Evolutionary conservation across 2,888 invertebrate genomes (phyloP), one percentile per base, ranked within the genome.

Genomic region (Drosophila sordidula): DNA sequence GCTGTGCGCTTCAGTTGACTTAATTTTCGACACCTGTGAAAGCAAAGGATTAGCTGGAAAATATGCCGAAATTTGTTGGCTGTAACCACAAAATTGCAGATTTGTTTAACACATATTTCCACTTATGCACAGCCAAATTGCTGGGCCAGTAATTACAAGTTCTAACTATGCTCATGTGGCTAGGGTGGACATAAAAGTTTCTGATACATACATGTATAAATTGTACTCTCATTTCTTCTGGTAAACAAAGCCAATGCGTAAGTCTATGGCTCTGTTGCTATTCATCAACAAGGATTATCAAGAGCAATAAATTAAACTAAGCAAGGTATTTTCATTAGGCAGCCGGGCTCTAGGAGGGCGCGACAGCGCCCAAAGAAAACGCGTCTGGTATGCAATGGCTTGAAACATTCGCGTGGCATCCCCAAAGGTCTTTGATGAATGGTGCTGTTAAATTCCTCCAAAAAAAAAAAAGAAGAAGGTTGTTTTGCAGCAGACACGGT

Each of bases 211-310:
- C 18, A 18, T 18, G 2, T 18, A 18, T 18, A 18, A 18, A 18
- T 18, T 18, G 18, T 6, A 12, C 16, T 25, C 9, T 1, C 9
- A 16, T 16, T n/a, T 3, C 12, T 12, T 1, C 8, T 16, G 14
- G 3, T 42, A 32, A 22, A 52, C 32, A 47, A 41, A 44, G 41
- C 57, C 57, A 44, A 46, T 63, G 64, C 52, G 38, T 14, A 39
- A 46, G 18, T 18, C 32, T 16, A 12, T 38, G 56, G 25, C 47
- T 38, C n/a, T 49, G 55, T 26, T 45, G 70, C 81, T 78, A 84
- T 84, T 87, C 81, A 84, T 81, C 87, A 84, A 81, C 72, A 61
- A 66, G 78, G 82, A 86, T 83, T 86, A 86, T 61, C 69, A 71
- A 65, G 59, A 55, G 79, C 84, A 81, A 87, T 83, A 87, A 83